phyloP scores from a whole-genome alignment of 2,113 vertebrate genomes.

The Heterochromis multidens region DNA sequence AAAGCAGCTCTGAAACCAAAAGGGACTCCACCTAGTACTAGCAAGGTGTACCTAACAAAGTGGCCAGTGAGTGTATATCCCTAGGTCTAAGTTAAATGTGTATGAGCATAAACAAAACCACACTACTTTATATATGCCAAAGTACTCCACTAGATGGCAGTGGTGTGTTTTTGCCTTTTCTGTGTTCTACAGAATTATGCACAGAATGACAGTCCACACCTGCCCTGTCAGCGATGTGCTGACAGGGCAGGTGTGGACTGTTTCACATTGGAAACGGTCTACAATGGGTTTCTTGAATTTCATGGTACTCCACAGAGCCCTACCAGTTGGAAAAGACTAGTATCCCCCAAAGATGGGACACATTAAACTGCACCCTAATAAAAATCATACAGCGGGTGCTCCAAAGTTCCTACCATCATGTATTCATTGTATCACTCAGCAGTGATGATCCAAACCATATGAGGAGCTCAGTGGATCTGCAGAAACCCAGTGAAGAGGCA shows the following conservation, averaged over 20 bases:
- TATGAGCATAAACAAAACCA: neutral
- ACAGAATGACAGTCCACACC: slow-evolving; percentile 17
- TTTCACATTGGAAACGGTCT: slow-evolving; percentile 1
- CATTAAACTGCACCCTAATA: slow-evolving; percentile 16
- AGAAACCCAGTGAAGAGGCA: slow-evolving; percentile 51
- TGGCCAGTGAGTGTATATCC: neutral
- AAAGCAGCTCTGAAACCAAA: neutral
- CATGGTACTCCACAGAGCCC: neutral
- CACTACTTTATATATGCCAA: neutral
- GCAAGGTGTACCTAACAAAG: too few species aligned
- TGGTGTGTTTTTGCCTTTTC: neutral
- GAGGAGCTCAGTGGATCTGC: slow-evolving; percentile 61
- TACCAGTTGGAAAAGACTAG: slow-evolving; percentile 33
- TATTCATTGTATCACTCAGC: slow-evolving; percentile 56
- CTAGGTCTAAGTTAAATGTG: rapidly evolving
- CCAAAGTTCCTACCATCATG: slow-evolving; percentile 39
- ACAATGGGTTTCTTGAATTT: neutral
- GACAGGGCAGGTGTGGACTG: neutral
- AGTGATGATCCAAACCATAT: slow-evolving; percentile 73
- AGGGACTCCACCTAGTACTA: neutral
- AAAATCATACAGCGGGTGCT: slow-evolving; percentile 33
- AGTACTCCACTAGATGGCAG: slow-evolving; percentile 58
- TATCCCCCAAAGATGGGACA: slow-evolving; percentile 27
- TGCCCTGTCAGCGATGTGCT: slow-evolving; percentile 11
- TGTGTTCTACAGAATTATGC: neutral